Percentiles rank a stretch among this genome's conserved stretches.
Evolutionary conservation across 2,888 invertebrate genomes (phyloP).

Genomic region (Epinotia ramella): DNA sequence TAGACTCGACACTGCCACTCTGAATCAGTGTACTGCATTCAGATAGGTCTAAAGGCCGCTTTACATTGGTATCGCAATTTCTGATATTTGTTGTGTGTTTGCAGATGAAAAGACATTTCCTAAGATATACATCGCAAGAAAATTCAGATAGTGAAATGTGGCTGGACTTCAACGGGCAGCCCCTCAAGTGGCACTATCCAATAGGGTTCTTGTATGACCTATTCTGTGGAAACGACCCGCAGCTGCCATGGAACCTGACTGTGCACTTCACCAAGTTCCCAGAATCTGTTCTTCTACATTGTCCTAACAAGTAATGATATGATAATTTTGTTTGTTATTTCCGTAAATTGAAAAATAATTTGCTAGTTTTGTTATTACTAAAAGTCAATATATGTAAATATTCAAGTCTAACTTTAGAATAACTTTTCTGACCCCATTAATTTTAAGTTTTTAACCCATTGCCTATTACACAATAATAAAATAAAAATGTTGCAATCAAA

Average conservation of each 20-base stretch:
- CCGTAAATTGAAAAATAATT: too few relatives aligned
- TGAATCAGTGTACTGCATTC: too few relatives aligned
- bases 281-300: slow-evolving; percentile 94
- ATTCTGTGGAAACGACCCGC: slow-evolving; percentile 87
- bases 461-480: too few relatives aligned
- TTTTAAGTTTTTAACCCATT: too few relatives aligned
- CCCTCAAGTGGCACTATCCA: slow-evolving; percentile 95
- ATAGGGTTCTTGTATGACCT: slow-evolving; percentile 97
- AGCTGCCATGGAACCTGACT: slow-evolving; percentile 96
- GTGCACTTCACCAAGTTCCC: slow-evolving; percentile 98
- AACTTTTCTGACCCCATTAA: too few relatives aligned
- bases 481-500: too few relatives aligned
- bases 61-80: not conserved
- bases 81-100: slow-evolving; percentile 49
- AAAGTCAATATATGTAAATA: too few relatives aligned
- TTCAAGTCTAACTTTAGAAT: too few relatives aligned
- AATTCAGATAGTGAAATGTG: slow-evolving; percentile 96
- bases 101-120: slow-evolving; percentile 95
- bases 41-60: too few relatives aligned
- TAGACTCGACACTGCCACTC: too few relatives aligned
- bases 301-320: slow-evolving; percentile 89
- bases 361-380: too few relatives aligned
- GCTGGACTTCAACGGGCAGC: slow-evolving; percentile 96
- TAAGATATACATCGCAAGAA: slow-evolving; percentile 91
- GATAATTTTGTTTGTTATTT: not conserved